Conservation (phyloP, 2,888 invertebrate species). For the Leptinotarsa haldemani region DNA sequence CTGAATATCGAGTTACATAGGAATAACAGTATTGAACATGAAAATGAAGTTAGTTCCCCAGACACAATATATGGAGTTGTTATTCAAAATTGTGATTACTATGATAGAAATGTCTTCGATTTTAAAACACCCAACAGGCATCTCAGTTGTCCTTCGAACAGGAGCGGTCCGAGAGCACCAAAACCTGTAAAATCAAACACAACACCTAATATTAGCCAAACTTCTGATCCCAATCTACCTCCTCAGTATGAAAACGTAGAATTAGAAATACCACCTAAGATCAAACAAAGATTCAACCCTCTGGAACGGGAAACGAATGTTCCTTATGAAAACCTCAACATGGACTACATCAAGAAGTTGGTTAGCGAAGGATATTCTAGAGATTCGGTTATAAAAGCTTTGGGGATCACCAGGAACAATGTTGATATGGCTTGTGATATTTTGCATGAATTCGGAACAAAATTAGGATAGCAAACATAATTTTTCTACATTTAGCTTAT, state of each 20-base stretch:
- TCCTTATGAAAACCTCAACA: slow-evolving; percentile 88
- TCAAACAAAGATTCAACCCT: slow-evolving; percentile 54
- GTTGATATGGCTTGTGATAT: slow-evolving; percentile 93
- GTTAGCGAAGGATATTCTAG: slow-evolving; percentile 92
- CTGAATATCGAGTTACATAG: slow-evolving; percentile 59
- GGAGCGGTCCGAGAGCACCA: slow-evolving; percentile 47
- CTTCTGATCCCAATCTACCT: slow-evolving; percentile 28
- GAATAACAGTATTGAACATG: slow-evolving; percentile 38
- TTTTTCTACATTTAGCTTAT: slow-evolving; percentile 9
- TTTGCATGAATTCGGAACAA: slow-evolving; percentile 59
- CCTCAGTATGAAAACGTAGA: slow-evolving; percentile 50
- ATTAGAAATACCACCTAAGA: slow-evolving; percentile 31
- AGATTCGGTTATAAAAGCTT: slow-evolving; percentile 89
- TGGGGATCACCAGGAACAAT: slow-evolving; percentile 93
- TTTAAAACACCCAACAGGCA: slow-evolving; percentile 57
- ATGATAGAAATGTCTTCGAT: slow-evolving; percentile 54
- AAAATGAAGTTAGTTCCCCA: slow-evolving; percentile 71
- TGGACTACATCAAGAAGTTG: slow-evolving; percentile 89
- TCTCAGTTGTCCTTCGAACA: slow-evolving; percentile 59
- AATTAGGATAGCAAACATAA: slow-evolving; percentile 55
- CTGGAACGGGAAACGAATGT: slow-evolving; percentile 64
- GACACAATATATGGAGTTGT: slow-evolving; percentile 80
- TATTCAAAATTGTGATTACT: slow-evolving; percentile 70
- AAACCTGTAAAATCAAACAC: slow-evolving; percentile 69
- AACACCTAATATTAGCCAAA: slow-evolving; percentile 69